Evolutionary conservation across 1,140 invertebrate genomes (phyloP).

Genomic region (Drosophila rhopaloa): DNA sequence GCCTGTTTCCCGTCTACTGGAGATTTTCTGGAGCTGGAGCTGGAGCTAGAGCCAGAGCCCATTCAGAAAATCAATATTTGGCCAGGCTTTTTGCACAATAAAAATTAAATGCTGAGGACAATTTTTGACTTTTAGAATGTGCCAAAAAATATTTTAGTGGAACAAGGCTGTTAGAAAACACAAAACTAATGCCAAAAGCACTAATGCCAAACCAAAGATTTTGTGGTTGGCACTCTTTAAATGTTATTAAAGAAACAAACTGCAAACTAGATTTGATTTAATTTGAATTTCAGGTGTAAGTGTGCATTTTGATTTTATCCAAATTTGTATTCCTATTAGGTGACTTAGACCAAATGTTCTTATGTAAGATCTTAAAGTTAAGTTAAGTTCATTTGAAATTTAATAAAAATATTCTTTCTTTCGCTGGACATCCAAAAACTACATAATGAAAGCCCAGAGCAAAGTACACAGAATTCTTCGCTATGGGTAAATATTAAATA

Average conservation of each 20-base stretch:
- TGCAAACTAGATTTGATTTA: no score
- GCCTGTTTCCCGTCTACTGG: conserved; percentile 19
- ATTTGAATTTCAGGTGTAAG: no score
- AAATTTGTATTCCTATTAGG: no score
- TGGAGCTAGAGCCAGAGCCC: no score
- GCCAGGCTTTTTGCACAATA: conserved; percentile 28
- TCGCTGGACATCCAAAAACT: no score
- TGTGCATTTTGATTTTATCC: no score
- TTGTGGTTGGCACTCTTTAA: background rate
- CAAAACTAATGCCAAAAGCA: conserved; percentile 28
- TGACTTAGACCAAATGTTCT: no score
- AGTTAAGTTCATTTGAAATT: no score
- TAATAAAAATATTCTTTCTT: no score
- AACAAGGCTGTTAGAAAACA: conserved; percentile 20
- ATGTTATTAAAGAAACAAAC: background rate
- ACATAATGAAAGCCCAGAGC: no score
- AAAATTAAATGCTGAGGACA: conserved; percentile 29
- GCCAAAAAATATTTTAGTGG: conserved; percentile 32
- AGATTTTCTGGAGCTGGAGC: conserved; percentile 2
- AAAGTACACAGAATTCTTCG: no score
- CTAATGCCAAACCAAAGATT: conserved; percentile 10
- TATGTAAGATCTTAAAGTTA: no score
- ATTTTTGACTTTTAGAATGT: conserved; percentile 25
- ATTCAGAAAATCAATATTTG: conserved; percentile 29
- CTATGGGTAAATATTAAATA: background rate